Percentiles rank a stretch among this genome's conserved stretches.
phyloP scores from a whole-genome alignment of 2,888 invertebrate genomes.

The Parelbella ahira region DNA sequence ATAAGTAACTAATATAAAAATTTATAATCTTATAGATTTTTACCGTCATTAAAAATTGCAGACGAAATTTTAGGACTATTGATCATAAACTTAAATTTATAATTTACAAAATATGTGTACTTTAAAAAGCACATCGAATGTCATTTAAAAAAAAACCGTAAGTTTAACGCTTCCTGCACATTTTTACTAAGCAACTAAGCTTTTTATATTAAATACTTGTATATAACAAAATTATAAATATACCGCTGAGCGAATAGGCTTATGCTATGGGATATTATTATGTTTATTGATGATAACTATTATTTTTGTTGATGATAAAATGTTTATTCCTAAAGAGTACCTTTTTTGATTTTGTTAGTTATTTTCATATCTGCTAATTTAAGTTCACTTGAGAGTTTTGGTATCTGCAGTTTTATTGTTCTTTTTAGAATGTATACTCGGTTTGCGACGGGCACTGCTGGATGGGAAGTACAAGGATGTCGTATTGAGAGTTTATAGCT shows the following conservation, averaged over 20 bases:
- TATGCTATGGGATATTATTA: constrained; percentile 48
- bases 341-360: constrained; percentile 61
- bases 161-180: constrained; percentile 12
- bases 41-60: too few relatives aligned
- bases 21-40: too few relatives aligned
- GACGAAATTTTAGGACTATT: too few relatives aligned
- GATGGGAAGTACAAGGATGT: constrained; percentile 57
- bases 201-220: constrained; percentile 26
- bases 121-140: too few relatives aligned
- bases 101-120: too few relatives aligned
- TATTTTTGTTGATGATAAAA: constrained; percentile 67
- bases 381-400: constrained; percentile 18
- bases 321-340: constrained; percentile 76
- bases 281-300: constrained; percentile 37
- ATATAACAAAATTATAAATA: constrained; percentile 39
- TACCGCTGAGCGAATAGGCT: constrained; percentile 57
- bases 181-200: constrained; percentile 10
- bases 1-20: too few relatives aligned
- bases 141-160: too few relatives aligned
- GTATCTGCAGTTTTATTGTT: constrained; percentile 11
- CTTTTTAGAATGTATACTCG: constrained; percentile 54
- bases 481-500: too few relatives aligned
- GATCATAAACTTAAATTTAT: too few relatives aligned
- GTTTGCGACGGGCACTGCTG: constrained; percentile 40
- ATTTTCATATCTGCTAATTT: constrained; percentile 40